Conservation (phyloP, 2,797 vertebrate genomes). For the Vultur gryphus region DNA sequence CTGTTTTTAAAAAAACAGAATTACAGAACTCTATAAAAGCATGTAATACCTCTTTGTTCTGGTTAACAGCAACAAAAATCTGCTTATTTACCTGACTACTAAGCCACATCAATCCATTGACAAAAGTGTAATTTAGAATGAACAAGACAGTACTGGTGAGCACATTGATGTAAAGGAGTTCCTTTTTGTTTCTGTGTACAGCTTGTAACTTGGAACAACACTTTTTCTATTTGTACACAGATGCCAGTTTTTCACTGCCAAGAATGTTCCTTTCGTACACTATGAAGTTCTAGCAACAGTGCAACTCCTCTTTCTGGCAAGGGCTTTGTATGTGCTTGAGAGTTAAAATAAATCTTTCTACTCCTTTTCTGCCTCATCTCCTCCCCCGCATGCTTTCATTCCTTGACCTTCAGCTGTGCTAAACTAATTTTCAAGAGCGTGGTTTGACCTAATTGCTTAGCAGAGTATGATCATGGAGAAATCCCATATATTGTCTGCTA, state of each 20-base stretch:
- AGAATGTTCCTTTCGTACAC: conserved; percentile 1
- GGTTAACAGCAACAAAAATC: not conserved
- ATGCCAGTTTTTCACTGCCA: conserved; percentile 14
- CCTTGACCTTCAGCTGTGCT: conserved; percentile 26
- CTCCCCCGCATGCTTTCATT: not conserved
- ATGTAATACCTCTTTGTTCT: not conserved
- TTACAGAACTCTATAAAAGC: not conserved
- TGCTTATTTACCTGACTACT: not conserved
- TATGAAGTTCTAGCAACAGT: not conserved
- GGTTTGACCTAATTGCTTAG: conserved; percentile 61
- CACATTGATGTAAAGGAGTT: not conserved
- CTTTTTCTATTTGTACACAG: not conserved
- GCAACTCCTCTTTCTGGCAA: not conserved
- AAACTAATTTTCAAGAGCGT: conserved; percentile 31
- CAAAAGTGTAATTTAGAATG: not conserved
- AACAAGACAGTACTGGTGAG: not conserved
- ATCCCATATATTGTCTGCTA: not conserved
- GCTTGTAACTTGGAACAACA: not conserved
- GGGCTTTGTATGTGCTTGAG: not conserved
- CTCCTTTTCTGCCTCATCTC: not conserved
- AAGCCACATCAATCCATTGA: not conserved
- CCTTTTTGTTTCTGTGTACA: not conserved
- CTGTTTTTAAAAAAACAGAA: not conserved
- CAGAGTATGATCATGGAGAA: conserved; percentile 22
- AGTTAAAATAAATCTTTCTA: conserved; percentile 7